Base-by-base conservation (phyloP, 2,113 vertebrate genomes). In the Nerophis ophidion region DNA sequence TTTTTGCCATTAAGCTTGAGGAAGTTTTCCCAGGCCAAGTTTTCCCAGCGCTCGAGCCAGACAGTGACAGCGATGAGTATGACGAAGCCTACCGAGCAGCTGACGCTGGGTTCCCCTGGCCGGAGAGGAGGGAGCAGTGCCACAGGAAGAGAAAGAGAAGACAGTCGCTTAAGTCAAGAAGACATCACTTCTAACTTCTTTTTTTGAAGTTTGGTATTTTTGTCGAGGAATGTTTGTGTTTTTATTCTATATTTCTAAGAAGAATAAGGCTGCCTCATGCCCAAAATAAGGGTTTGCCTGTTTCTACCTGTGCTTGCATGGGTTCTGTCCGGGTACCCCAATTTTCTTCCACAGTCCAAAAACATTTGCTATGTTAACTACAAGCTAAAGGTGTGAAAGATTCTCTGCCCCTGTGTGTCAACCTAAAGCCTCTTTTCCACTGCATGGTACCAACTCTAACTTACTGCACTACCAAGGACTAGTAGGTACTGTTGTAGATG, bases 121-220 rank as follows among this genome's bases (percentile, higher is more conserved):
- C 94, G 0, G 89, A 93, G 0, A 80, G 87, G 77, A 93, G 89
- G 81, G 96, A 98, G 61, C 91, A 91, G 38, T 77, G 89, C 61
- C 93, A 96, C 71, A 93, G 94, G 63, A 99, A 99, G 82, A 93
- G 93, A 82, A 93, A 94, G 68, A 91, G 97, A 58, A 92, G 95
- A 48, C 92, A 94, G 11, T 85, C 92, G 57, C 87, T 95, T 73
- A 93, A 86, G 79, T 90, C 84, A 2, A 87, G 82, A 71, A 87
- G 80, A 69, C 76, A 87, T 60, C 71, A 90, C 67, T 77, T 88
- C 78, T 92, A 81, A 81, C 9, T 38, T 6, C 13, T 56, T 19
- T 13, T 42, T 7, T 16, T 10, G 13, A 16, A 17, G 7, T 49
- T 9, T 16, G 48, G 5, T 17, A 42, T 42, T 40, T 53, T 56